Conservation (phyloP, 1,140 invertebrate species). For the Thrips palmi region DNA sequence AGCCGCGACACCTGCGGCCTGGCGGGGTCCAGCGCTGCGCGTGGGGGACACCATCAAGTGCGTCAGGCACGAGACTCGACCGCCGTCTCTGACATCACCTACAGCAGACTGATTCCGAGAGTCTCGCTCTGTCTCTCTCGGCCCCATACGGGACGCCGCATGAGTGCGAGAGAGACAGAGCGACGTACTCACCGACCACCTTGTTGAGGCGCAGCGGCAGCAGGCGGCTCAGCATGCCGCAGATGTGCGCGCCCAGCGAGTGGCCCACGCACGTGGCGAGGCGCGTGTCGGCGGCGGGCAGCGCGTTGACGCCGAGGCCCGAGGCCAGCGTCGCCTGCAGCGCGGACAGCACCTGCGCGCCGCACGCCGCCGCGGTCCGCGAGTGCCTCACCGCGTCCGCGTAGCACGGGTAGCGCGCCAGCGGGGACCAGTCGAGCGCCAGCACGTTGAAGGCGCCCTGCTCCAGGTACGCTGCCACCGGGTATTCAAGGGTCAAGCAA, state of each 20-base stretch:
- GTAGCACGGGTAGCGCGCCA: slow-evolving; percentile 42
- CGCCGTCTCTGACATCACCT: too few relatives aligned
- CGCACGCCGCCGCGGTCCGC: slow-evolving; percentile 36
- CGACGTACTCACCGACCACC: slow-evolving; percentile 35
- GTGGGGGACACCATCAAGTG: too few relatives aligned
- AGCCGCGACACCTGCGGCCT: slow-evolving; percentile 41
- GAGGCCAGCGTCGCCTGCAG: slow-evolving; percentile 32
- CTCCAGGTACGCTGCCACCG: slow-evolving; percentile 42
- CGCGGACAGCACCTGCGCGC: slow-evolving; percentile 34
- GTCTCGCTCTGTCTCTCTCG: too few relatives aligned
- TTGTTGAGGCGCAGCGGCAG: slow-evolving; percentile 36
- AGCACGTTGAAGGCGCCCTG: slow-evolving; percentile 42
- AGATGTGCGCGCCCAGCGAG: slow-evolving; percentile 53
- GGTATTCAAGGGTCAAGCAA: too few relatives aligned
- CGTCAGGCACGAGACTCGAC: too few relatives aligned
- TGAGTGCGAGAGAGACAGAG: too few relatives aligned
- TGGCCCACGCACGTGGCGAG: slow-evolving; percentile 52
- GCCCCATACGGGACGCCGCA: too few relatives aligned
- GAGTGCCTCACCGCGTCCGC: slow-evolving; percentile 42
- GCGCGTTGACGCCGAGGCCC: slow-evolving; percentile 36
- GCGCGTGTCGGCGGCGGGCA: too few relatives aligned
- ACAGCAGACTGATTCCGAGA: too few relatives aligned
- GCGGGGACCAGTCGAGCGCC: slow-evolving; percentile 41
- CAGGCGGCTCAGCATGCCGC: slow-evolving; percentile 48
- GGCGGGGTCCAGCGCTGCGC: slow-evolving; percentile 50